Evolutionary conservation across 2,113 vertebrate genomes (phyloP), one percentile per base, ranked within the genome.

Genomic region (Myodes glareolus): DNA sequence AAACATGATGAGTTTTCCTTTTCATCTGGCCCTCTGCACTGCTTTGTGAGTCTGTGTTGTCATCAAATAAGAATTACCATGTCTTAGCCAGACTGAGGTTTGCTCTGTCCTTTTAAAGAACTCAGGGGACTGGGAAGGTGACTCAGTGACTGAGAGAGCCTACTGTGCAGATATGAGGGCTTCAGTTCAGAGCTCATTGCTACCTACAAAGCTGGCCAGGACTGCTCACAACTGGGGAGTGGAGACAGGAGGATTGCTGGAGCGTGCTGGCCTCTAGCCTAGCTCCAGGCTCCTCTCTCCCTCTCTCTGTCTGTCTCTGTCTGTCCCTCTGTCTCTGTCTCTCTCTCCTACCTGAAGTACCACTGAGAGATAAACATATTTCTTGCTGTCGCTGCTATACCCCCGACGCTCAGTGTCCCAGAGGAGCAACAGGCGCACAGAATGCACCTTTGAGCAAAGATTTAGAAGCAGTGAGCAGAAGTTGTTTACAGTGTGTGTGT

Each of bases 41-140:
- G 90, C 70, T 82, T 86, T 97, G 63, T 21, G 92, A 93, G 67
- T 3, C 0, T 78, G 84, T 96, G 55, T 61, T 55, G 14, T 68
- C 80, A 94, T 55, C 84, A 87, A 76, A 67, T 90, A 94, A 97
- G 65, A 97, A 95, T 70, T 0, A 73, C 11, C 23, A 88, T 75
- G 94, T 94, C 90, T 88, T 52, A 90, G 89, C 1, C 42, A 11
- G 94, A 85, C 8, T 68, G 67, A 77, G 58, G 50, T 5, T 27
- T 90, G 81, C 86, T 67, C 42, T 73, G 68, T 65, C 4, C 36
- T 95, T 94, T 95, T 50, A 88, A 92, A 77, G 75, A 94, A 63
- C 45, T 52, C 85, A 68, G 8, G 42, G 29, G 63, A 7, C 31
- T 85, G 39, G 17, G 39, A 47, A 67, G 31, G 47, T 36, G 19